Evolutionary conservation across 2,888 invertebrate genomes (phyloP).

Genomic region (Tiliacea citrago): DNA sequence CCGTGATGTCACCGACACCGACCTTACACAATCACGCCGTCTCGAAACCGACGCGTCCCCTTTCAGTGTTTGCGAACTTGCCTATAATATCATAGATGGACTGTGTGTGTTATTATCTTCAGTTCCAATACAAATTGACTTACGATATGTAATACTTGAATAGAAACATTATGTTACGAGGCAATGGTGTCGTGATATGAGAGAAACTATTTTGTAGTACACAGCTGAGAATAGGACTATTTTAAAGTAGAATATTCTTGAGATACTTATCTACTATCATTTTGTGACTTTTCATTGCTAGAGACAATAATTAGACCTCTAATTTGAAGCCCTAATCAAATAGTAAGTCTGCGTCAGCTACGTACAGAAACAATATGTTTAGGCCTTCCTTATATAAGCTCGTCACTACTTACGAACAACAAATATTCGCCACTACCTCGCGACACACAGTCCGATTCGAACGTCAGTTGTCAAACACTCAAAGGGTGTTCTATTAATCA

Average conservation of each 20-base stretch:
- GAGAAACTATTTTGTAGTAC: not conserved
- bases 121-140: conserved; percentile 52
- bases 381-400: conserved; percentile 36
- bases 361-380: conserved; percentile 24
- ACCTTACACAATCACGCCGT: conserved; percentile 58
- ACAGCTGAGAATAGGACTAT: not conserved
- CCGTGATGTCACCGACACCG: conserved; percentile 61
- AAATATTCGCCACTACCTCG: conserved; percentile 13
- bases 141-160: conserved; percentile 60
- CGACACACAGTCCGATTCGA: conserved; percentile 55
- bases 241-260: conserved; percentile 1
- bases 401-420: conserved; percentile 25
- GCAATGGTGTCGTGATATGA: conserved; percentile 18
- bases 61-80: conserved; percentile 57
- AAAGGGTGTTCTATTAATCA: conserved; percentile 64
- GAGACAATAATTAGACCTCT: conserved; percentile 8
- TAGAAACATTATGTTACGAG: conserved; percentile 27
- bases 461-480: conserved; percentile 55
- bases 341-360: conserved; percentile 13
- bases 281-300: conserved; percentile 40
- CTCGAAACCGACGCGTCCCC: conserved; percentile 66
- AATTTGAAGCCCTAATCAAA: not conserved
- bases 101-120: conserved; percentile 52
- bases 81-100: conserved; percentile 57
- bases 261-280: conserved; percentile 15